Percentiles rank a stretch among this genome's conserved stretches.
These are phyloP conservation scores for Tenthredo distinguenda DNA, from an alignment of 2,888 invertebrate genomes.

Conservation along the genomic window DNA sequence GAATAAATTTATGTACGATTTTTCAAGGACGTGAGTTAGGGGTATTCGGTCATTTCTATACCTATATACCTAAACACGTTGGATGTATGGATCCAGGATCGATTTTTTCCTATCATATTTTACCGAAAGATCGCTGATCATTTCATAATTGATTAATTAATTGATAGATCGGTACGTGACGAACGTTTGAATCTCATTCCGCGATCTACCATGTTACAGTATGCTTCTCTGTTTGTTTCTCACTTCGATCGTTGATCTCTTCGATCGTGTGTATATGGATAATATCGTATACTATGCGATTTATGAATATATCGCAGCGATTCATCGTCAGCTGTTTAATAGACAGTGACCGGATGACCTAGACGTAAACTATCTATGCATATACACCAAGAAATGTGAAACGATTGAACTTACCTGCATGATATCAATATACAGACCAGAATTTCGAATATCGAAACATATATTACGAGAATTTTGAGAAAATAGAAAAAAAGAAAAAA, in stretches of 20 bases:
- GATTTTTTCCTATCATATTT: no score
- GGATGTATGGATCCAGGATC: no score
- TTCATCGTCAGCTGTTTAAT: neutral
- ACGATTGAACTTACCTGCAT: neutral
- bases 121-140: no score
- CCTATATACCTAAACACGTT: neutral
- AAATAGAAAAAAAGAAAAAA: neutral
- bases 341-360: neutral
- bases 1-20: neutral
- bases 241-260: neutral
- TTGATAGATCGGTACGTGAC: no score
- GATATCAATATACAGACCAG: no score
- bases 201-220: neutral
- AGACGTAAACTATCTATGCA: neutral
- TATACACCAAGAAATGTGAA: neutral
- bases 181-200: neutral
- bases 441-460: no score
- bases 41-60: neutral
- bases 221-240: neutral
- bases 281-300: neutral
- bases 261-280: neutral
- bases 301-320: neutral
- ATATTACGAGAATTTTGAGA: no score
- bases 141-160: no score
- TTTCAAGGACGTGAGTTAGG: neutral